Evolutionary conservation across 1,140 invertebrate species (phyloP), one percentile per base, ranked within the genome.

Genomic region (Drosophila repletoides): DNA sequence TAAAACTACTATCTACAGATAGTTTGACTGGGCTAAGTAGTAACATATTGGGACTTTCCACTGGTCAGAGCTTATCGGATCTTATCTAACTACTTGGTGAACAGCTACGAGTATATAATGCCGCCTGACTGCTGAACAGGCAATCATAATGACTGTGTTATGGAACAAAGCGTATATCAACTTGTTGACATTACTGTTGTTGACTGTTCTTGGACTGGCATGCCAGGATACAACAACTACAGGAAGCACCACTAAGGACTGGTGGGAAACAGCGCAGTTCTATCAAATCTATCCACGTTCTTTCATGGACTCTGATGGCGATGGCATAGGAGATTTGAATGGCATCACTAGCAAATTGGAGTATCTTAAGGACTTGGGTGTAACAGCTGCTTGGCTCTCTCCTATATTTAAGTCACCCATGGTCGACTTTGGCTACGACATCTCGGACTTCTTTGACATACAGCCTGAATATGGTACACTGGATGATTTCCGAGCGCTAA

Each of bases 251-350:
- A 19, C 6, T 5, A 72, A 72, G 24, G 71, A 73, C 5, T 19
- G 72, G 83, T 22, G 77, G 92, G 91, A 94, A 56, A 93, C 91
- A 2, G 91, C 92, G 0, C 88, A 93, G 5, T 91, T 95, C 15
- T 95, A 95, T 84, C 93, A 95, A 77, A 92, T 95, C 1, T 94
- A 95, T 75, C 93, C 93, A 0, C 88, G 93, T 12, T 95, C 94
- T 2, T 95, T 95, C 84, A 92, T 92, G 73, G 95, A 96, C 88
- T 92, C 91, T n/a, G 91, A 95, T 81, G 93, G 92, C 2, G 93
- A 95, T 83, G 95, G 95, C 5, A 90, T 94, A 7, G 94, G 94
- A 0, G 94, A 95, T 84, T 48, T 95, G 1, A 88, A 89, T 91
- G 49, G 79, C 53, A 92, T 92, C n/a, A 92, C 91, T 2, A 90